Percentiles rank a stretch among this genome's conserved stretches.
These are phyloP conservation scores for Neolamprologus brichardi DNA, from an alignment of 2,113 vertebrate species.

Conservation along the genomic window DNA sequence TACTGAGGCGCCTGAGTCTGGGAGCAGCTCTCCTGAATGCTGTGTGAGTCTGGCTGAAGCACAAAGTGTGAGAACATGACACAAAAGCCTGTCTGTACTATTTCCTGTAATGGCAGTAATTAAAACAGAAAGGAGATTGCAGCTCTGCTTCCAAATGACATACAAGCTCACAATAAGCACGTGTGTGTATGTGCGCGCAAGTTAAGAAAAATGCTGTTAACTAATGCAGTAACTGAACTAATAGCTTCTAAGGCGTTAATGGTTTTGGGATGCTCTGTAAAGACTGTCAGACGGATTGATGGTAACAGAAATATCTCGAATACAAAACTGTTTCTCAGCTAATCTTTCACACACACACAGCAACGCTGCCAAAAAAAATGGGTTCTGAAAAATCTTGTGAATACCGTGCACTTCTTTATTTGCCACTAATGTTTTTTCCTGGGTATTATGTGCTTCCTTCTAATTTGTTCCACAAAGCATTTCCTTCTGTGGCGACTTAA, in stretches of 20 bases:
- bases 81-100: slow-evolving; percentile 22
- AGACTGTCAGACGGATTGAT: neutral
- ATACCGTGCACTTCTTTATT: neutral
- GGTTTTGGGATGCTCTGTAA: neutral
- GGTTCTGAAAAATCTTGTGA: neutral
- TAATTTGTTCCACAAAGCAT: neutral
- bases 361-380: neutral
- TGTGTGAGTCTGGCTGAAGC: neutral
- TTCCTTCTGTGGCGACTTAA: neutral
- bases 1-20: neutral
- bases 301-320: neutral
- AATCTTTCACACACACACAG: neutral
- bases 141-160: slow-evolving; percentile 31
- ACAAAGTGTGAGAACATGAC: slow-evolving; percentile 18
- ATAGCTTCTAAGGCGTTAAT: slow-evolving; percentile 10
- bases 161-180: neutral
- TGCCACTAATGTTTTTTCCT: neutral
- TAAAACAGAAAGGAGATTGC: slow-evolving; percentile 46
- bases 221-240: neutral
- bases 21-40: slow-evolving; percentile 23
- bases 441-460: neutral
- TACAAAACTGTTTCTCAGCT: neutral
- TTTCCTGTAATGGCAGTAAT: slow-evolving; percentile 55
- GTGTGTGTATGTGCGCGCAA: neutral
- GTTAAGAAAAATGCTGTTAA: neutral